Base-by-base conservation (phyloP, 2,888 invertebrate genomes). In the Fabriciana adippe region DNA sequence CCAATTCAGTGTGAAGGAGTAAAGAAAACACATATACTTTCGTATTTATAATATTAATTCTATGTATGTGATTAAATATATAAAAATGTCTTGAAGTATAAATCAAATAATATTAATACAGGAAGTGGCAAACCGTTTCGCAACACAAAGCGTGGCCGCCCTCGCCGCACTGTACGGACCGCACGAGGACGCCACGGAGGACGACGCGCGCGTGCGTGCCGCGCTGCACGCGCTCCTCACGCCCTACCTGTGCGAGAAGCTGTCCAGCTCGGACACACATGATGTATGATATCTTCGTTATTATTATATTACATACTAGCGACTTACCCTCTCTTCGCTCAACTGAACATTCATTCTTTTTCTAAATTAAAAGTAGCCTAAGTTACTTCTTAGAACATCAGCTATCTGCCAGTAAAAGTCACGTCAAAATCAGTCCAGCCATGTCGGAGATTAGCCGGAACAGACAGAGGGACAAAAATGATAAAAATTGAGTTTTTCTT, bases 111-210 rank as follows among this genome's bases (percentile, higher is more conserved):
- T 47, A 21, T 41, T 35, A 50, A 14, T 56, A 16, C 95, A 99
- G 94, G 98, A 99, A 88, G 94, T 97, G 26, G 95, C 97, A n/a
- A 99, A 99, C 84, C 95, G 96, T 76, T 92, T 99, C 75, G 99
- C 99, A 0, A 96, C 97, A 84, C 94, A 97, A 81, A 96, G 97
- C 61, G 95, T 99, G 6, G 89, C 94, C 62, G 98, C 99, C 0
- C 95, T 98, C 80, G 97, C 97, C 0, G 94, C 97, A 57, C 87
- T 99, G 69, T 97, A 96, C 85, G 93, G 94, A 61, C 92, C 89
- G 47, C 93, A 92, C 69, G 93, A 93, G 21, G 85, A 91, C 48
- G 81, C 86, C 11, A 93, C 95, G 1, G 93, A 95, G 0, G 86
- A 86, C 13, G 94, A 94, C 83, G 93, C 89, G 35, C 85, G 93